Percentiles rank a stretch among this genome's conserved stretches.
Conservation (phyloP, 2,113 vertebrate species). For the Phrynosoma platyrhinos region DNA sequence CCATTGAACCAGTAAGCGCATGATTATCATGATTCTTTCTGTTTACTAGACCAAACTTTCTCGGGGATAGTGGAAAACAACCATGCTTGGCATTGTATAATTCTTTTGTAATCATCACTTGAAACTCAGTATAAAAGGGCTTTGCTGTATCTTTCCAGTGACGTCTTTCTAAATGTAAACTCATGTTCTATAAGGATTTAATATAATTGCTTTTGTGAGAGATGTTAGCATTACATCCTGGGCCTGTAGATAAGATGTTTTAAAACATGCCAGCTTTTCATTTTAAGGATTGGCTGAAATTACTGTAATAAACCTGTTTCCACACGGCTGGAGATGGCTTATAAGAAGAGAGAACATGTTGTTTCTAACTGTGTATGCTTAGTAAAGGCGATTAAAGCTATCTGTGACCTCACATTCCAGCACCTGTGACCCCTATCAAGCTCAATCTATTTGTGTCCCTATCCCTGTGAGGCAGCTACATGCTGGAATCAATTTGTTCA, state of each 20-base stretch:
- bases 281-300: conserved; percentile 47
- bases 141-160: conserved; percentile 22
- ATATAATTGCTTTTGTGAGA: conserved; percentile 52
- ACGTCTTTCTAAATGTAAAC: conserved; percentile 19
- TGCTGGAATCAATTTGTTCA: conserved; percentile 63
- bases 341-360: background rate
- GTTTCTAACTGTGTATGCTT: conserved; percentile 49
- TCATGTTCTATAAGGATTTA: conserved; percentile 12
- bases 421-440: conserved; percentile 62
- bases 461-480: conserved; percentile 40
- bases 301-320: conserved; percentile 57
- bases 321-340: conserved; percentile 51
- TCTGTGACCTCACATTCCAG: conserved; percentile 57
- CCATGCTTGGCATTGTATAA: background rate
- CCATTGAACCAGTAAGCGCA: background rate
- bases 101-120: background rate
- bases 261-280: background rate
- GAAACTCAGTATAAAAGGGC: background rate
- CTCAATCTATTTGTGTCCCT: conserved; percentile 63
- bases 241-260: conserved; percentile 50
- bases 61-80: background rate
- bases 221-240: conserved; percentile 46
- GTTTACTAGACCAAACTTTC: background rate
- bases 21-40: background rate
- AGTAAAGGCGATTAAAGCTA: conserved; percentile 40